These are phyloP conservation scores for Beroe ovata DNA, from an alignment of 37 sponge, comb jelly and placozoan species.

Conservation along the genomic window DNA sequence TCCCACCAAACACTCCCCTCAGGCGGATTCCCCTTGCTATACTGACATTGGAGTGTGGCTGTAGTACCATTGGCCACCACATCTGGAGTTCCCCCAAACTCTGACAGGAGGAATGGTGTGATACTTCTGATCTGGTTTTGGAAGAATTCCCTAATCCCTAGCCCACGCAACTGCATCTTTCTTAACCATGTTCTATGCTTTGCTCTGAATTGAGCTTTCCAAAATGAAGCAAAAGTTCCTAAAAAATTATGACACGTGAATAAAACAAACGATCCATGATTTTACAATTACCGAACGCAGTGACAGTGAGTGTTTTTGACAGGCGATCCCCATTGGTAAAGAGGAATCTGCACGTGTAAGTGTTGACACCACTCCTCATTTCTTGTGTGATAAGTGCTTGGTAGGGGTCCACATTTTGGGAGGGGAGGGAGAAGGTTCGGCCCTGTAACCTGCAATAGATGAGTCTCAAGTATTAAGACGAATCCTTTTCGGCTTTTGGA, in stretches of 20 bases:
- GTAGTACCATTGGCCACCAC: constrained; percentile 20
- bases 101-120: background rate
- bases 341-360: constrained; percentile 40
- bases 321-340: constrained; percentile 19
- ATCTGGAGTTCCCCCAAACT: background rate
- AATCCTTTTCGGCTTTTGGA: no score
- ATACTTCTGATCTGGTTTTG: no score
- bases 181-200: no score
- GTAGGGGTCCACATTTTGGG: constrained; percentile 17
- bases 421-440: background rate
- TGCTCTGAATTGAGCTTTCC: no score
- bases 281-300: constrained; percentile 58
- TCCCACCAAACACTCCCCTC: constrained; percentile 26
- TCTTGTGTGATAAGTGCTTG: background rate
- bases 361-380: constrained; percentile 8
- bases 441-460: background rate
- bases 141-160: no score
- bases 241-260: no score
- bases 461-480: no score
- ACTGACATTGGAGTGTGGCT: background rate
- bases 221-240: no score
- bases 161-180: no score
- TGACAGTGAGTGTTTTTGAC: constrained; percentile 56
- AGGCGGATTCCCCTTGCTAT: constrained; percentile 25
- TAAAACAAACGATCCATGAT: no score